Evolutionary conservation across 2,797 vertebrate species (phyloP).

Genomic region (Mus minutoides): DNA sequence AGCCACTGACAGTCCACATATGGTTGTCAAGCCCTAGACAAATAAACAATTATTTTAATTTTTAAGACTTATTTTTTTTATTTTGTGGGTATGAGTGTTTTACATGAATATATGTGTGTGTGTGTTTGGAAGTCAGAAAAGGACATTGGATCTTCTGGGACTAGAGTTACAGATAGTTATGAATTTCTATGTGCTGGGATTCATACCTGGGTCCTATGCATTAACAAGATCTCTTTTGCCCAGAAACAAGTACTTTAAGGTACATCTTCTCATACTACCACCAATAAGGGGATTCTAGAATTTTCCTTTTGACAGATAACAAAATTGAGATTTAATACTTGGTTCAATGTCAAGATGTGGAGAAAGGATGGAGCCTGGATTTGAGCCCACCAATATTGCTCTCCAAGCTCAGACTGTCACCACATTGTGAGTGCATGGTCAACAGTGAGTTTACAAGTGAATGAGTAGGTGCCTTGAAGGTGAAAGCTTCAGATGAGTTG

Average conservation of each 20-base stretch:
- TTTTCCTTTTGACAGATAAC: background rate
- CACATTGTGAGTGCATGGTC: background rate
- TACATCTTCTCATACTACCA: background rate
- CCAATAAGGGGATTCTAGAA: background rate
- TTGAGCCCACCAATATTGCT: background rate
- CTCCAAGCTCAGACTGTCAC: background rate
- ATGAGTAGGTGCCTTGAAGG: background rate
- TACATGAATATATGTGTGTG: background rate
- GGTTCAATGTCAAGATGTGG: background rate
- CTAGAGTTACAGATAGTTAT: background rate
- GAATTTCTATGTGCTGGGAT: background rate
- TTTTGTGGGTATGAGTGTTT: background rate
- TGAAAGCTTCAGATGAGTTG: conserved; percentile 17
- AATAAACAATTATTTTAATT: background rate
- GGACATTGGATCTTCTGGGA: background rate
- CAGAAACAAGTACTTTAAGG: background rate
- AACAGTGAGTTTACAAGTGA: background rate
- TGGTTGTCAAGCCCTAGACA: background rate
- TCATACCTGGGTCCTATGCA: background rate
- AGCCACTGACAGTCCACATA: background rate
- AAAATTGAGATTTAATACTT: background rate
- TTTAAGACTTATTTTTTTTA: background rate
- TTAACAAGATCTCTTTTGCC: background rate
- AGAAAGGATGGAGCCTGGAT: background rate
- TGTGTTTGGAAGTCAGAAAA: background rate